Conservation (phyloP, 2,113 vertebrate species). For the Lanius ludovicianus region DNA sequence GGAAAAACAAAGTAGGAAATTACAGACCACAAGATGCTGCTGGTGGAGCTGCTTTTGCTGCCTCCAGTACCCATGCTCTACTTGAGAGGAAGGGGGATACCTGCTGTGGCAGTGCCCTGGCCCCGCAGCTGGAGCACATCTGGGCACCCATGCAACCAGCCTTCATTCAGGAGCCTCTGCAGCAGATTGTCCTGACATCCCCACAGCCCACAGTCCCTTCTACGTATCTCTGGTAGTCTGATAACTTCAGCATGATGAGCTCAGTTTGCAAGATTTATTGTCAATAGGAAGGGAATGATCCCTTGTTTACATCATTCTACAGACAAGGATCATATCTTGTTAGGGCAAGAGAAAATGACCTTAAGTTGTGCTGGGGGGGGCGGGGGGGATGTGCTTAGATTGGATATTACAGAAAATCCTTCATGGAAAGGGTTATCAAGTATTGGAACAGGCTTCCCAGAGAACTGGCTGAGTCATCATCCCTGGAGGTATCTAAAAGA, state of each 20-base stretch:
- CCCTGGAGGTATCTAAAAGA: background rate
- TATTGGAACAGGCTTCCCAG: background rate
- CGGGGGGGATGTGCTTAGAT: background rate
- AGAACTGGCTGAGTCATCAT: background rate
- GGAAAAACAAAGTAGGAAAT: background rate
- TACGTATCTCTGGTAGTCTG: rapidly evolving
- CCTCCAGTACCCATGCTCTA: rapidly evolving
- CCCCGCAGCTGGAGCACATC: background rate
- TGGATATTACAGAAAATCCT: background rate
- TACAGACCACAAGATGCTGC: background rate
- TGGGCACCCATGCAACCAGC: background rate
- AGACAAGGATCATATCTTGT: background rate
- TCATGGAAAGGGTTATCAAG: background rate
- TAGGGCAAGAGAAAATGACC: background rate
- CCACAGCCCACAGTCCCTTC: background rate
- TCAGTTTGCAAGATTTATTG: background rate
- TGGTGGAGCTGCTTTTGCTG: background rate
- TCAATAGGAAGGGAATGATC: background rate
- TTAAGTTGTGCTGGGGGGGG: background rate
- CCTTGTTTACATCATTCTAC: background rate
- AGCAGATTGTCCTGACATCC: background rate
- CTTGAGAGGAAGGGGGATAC: background rate
- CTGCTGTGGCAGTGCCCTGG: background rate
- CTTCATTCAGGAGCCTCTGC: background rate
- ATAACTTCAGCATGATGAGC: background rate